Evolutionary conservation across 2,113 vertebrate genomes (phyloP).

Genomic region (Archocentrus centrarchus): DNA sequence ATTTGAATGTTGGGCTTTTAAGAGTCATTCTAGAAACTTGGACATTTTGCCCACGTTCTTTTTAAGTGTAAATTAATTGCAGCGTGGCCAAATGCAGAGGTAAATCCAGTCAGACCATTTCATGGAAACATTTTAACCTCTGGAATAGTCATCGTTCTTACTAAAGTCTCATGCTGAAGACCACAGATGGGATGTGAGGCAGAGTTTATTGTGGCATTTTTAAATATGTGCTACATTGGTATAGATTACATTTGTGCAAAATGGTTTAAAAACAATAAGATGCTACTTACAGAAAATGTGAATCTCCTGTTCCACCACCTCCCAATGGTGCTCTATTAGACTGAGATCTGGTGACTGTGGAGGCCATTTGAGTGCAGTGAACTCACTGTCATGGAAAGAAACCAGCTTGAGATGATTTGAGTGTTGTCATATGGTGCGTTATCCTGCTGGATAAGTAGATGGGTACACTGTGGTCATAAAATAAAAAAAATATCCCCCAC

Average conservation of each 20-base stretch:
- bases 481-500: background rate
- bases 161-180: too few species aligned
- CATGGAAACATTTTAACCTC: background rate
- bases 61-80: constrained; percentile 6
- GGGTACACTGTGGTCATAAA: background rate
- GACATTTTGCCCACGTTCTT: background rate
- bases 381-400: background rate
- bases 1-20: constrained; percentile 8
- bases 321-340: background rate
- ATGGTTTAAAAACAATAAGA: background rate
- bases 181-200: too few species aligned
- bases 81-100: background rate
- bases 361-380: background rate
- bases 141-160: too few species aligned
- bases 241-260: background rate
- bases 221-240: background rate
- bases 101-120: background rate
- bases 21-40: constrained; percentile 4
- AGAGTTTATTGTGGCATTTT: too few species aligned
- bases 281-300: background rate
- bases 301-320: background rate
- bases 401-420: background rate
- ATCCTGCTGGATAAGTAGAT: too few species aligned
- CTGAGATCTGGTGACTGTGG: background rate
- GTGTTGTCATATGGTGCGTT: too few species aligned